phyloP scores from a whole-genome alignment of 2,113 vertebrate genomes.

The Candoia aspera region DNA sequence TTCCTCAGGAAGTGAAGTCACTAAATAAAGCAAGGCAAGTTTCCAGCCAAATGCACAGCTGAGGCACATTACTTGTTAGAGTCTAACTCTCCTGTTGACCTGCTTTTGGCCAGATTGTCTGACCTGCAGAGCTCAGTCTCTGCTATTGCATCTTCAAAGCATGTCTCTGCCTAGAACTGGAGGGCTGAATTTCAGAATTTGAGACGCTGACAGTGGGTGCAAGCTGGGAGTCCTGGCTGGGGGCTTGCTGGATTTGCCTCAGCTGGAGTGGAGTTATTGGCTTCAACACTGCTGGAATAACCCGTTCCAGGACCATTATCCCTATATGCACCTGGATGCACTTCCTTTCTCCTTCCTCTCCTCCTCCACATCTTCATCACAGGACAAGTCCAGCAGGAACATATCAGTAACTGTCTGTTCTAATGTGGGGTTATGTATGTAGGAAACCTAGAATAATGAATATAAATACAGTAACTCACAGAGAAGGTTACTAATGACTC shows the following conservation, averaged over 20 bases:
- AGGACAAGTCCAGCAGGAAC: not conserved
- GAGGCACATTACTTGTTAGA: not conserved
- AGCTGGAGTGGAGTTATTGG: not conserved
- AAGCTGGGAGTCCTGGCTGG: not conserved
- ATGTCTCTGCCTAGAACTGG: not conserved
- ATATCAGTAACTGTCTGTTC: not conserved
- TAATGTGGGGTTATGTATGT: not conserved
- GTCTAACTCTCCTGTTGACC: not conserved
- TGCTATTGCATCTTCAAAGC: not conserved
- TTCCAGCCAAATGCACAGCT: not conserved
- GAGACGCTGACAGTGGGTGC: not conserved
- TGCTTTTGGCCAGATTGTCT: not conserved
- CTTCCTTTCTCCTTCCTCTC: not conserved
- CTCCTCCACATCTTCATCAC: not conserved
- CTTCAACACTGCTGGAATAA: not conserved
- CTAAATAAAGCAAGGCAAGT: not conserved
- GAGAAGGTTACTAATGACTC: no score
- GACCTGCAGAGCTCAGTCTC: not conserved
- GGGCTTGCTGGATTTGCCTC: not conserved
- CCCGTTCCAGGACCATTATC: no score
- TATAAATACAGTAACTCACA: no score
- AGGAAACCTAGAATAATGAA: not conserved
- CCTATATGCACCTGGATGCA: not conserved
- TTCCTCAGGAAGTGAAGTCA: not conserved
- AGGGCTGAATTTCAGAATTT: not conserved